phyloP scores from a whole-genome alignment of 2,888 invertebrate species.

The Ennomos fuscantarius region DNA sequence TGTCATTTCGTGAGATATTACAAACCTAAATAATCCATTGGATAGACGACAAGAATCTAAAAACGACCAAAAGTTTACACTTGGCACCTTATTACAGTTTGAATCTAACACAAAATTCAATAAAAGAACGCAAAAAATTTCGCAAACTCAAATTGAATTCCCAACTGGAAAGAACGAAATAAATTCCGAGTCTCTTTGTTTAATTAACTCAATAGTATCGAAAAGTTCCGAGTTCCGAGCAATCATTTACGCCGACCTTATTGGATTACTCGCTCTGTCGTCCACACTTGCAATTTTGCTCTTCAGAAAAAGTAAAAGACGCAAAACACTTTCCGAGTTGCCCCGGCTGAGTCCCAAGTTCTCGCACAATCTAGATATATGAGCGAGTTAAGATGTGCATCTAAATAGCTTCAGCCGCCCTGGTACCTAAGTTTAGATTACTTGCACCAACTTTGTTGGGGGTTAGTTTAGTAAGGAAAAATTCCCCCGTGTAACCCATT shows the following conservation, averaged over 20 bases:
- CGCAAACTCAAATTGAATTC: slow-evolving; percentile 21
- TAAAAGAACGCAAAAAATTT: slow-evolving; percentile 14
- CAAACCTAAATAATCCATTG: too few species aligned
- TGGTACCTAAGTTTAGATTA: slow-evolving; percentile 84
- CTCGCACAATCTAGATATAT: slow-evolving; percentile 81
- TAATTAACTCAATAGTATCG: slow-evolving; percentile 60
- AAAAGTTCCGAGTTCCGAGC: slow-evolving; percentile 44
- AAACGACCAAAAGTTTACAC: too few species aligned
- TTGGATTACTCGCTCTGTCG: slow-evolving; percentile 55
- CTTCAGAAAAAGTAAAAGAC: slow-evolving; percentile 39
- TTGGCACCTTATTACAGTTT: background rate
- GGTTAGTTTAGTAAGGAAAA: slow-evolving; percentile 48
- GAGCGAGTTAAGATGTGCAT: slow-evolving; percentile 83
- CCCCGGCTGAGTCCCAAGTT: slow-evolving; percentile 55
- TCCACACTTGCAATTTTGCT: slow-evolving; percentile 52
- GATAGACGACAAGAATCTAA: too few species aligned
- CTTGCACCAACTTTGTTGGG: slow-evolving; percentile 78
- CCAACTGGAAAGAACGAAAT: slow-evolving; percentile 19
- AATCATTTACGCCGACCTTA: slow-evolving; percentile 58
- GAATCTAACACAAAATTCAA: slow-evolving; percentile 3
- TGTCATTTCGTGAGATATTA: too few species aligned
- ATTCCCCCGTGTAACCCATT: slow-evolving; percentile 73
- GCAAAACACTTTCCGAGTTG: slow-evolving; percentile 60
- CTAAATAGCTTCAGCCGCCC: slow-evolving; percentile 82
- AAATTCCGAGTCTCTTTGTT: slow-evolving; percentile 39